Base-by-base conservation (phyloP, 2,797 vertebrate species). In the Clarias platycephalus region DNA sequence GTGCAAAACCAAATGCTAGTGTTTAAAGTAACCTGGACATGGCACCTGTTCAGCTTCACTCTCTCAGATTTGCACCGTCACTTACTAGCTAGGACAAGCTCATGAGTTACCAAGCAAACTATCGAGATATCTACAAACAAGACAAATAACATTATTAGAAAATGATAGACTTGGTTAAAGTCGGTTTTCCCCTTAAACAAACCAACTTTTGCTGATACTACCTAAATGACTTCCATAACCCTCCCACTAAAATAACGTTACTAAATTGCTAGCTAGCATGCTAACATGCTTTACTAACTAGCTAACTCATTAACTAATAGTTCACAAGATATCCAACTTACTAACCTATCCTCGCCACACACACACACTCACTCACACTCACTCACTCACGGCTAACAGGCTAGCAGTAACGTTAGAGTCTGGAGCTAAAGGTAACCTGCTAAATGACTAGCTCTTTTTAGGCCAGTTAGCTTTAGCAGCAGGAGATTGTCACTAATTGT, bases 391-490 rank as follows among this genome's bases (percentile, higher is more conserved):
- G 7, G n/a, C 37, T 31, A 34, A 22, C 28, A 10, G 74, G 20
- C 57, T 31, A 37, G 55, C 13, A 53, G 10, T 18, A 10, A 4
- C 31, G 75, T 66, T 67, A 49, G 9, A 44, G 10, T 49, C 44
- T 49, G 44, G 10, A 49, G 44, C 44, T 12, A 12, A 80, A 66
- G 68, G 44, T 20, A 55, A 84, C 82, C 74, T 62, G 78, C 84
- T 24, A 12, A 68, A 60, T 70, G 79, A 84, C 84, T 80, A 58
- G 82, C 60, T n/a, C 24, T 53, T 15, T 79, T 60, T n/a, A 34
- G 15, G 57, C 88, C 77, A 68, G 81, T 85, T 83, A 82, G 87
- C 77, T 84, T 88, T 72, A 89, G 88, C 88, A 71, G 66, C 40
- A 86, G 37, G 44, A 68, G 20, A 74, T 55, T 26, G 12, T 49